These are phyloP conservation scores for Brachionus plicatilis DNA, from an alignment of 1,140 invertebrate genomes.

Conservation along the genomic window DNA sequence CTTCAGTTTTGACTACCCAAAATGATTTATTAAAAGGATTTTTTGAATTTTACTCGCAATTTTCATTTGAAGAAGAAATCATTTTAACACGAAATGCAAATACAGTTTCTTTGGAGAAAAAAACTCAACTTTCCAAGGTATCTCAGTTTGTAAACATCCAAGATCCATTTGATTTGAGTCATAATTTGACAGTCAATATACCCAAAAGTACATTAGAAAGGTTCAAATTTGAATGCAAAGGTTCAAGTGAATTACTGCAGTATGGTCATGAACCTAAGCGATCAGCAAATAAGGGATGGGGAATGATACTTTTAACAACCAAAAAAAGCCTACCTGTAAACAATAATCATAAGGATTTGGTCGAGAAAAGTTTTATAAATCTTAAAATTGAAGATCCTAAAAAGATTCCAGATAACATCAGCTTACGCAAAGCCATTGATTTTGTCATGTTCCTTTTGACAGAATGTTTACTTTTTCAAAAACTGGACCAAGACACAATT, in stretches of 20 bases:
- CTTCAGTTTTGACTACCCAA: neutral
- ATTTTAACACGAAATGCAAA: neutral
- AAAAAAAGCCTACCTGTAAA: constrained; percentile 22
- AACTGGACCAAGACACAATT: neutral
- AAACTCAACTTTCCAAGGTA: neutral
- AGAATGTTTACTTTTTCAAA: constrained; percentile 26
- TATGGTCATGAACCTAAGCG: neutral
- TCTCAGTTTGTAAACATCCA: constrained; percentile 8
- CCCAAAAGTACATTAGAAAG: constrained; percentile 19
- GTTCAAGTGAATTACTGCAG: neutral
- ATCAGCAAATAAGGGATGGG: constrained; percentile 18
- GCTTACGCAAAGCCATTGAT: constrained; percentile 16
- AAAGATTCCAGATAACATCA: neutral
- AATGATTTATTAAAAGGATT: constrained; percentile 38
- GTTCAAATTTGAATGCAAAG: constrained; percentile 11
- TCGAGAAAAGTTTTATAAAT: constrained; percentile 28
- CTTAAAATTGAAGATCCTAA: constrained; percentile 4
- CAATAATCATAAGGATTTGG: neutral
- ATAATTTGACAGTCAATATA: constrained; percentile 6
- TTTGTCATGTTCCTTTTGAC: constrained; percentile 34
- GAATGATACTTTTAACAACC: constrained; percentile 6
- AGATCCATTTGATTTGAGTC: constrained; percentile 35
- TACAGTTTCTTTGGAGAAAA: neutral
- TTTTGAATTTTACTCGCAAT: constrained; percentile 31
- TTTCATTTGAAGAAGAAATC: neutral